Evolutionary conservation across 2,113 vertebrate species (phyloP), one percentile per base, ranked within the genome.

Genomic region (Lichenostomus cassidix): DNA sequence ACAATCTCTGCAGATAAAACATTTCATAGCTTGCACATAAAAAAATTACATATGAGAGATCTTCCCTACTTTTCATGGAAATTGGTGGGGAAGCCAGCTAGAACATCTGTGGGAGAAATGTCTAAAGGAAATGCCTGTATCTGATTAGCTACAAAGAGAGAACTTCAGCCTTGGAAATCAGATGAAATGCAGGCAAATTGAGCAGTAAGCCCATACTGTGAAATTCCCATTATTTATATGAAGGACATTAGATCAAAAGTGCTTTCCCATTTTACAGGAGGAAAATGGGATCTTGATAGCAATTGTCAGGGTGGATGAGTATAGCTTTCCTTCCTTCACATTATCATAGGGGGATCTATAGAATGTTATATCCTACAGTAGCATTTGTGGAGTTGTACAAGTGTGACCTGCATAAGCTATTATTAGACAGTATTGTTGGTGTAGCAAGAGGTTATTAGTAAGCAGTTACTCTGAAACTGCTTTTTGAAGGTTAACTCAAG

Each of bases 401-500:
- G 19, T 77, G 21, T 79, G 55, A 73, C 33, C 27, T 42, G 24
- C 50, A 37, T 70, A 74, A 58, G 47, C 22, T 91, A 41, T 82
- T 76, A 28, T 52, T 31, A 67, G 71, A 13, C 35, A 70, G n/a
- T 67, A 15, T 19, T 70, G 29, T 62, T 92, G 67, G 18, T 70
- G 59, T 56, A 78, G 52, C 35, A 64, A 70, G 60, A 75, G 15
- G 18, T 41, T 58, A 12, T 87, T 58, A 53, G 29, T 60, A 25
- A 92, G 67, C 78, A 79, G 42, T 78, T 79, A 31, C 39, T 79
- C 74, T 80, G 58, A 62, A 81, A 60, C 37, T 65, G 21, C 27
- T 64, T 78, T 92, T 70, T 59, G 79, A 86, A 92, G 76, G 47
- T 93, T 90, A 89, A 83, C 19, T 76, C 47, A 31, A 91, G 75